Percentiles rank a stretch among this genome's conserved stretches.
Evolutionary conservation across 2,797 vertebrate genomes (phyloP).

Genomic region (Mus minutoides): DNA sequence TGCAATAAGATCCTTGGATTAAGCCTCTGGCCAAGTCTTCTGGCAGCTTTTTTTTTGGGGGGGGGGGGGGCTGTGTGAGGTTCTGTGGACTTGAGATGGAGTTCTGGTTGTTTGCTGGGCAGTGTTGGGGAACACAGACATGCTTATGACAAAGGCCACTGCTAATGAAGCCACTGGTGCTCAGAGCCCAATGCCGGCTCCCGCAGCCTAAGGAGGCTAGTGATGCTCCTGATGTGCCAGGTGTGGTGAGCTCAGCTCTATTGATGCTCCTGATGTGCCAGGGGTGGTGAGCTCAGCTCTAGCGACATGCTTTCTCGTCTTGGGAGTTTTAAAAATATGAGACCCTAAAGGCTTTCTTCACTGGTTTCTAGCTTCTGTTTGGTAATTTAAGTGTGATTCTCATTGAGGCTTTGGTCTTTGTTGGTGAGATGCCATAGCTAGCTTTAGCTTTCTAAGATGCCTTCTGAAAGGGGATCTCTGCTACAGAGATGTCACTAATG

Average conservation of each 20-base stretch:
- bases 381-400: slow-evolving; percentile 4
- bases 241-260: background rate
- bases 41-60: background rate
- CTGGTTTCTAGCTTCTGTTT: background rate
- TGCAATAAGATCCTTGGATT: background rate
- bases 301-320: background rate
- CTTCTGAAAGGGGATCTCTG: background rate
- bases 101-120: background rate
- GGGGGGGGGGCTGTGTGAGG: background rate
- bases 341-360: background rate
- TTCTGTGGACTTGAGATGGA: background rate
- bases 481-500: background rate
- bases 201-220: background rate
- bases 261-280: background rate
- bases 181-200: fast-evolving
- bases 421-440: background rate
- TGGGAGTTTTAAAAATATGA: background rate
- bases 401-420: background rate
- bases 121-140: background rate
- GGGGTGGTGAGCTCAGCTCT: background rate
- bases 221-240: background rate
- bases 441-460: background rate
- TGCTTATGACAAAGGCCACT: background rate
- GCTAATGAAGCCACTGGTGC: background rate
- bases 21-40: background rate